Conservation (phyloP, 2,888 invertebrate genomes). For the Isotomurus palustris region DNA sequence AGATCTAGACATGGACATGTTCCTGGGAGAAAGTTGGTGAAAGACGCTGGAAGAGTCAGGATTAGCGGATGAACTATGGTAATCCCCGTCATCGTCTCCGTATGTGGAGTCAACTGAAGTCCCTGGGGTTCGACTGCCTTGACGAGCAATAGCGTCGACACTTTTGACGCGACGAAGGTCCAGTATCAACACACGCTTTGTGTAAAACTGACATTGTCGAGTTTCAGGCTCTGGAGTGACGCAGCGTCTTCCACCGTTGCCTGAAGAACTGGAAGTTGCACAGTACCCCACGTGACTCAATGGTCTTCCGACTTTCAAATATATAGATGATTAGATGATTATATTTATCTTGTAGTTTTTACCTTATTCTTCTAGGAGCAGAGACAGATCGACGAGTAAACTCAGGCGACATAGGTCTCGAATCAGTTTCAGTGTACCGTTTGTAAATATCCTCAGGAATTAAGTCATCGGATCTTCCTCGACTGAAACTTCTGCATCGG, state of each 20-base stretch:
- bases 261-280: constrained; percentile 13
- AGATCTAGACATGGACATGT: constrained; percentile 40
- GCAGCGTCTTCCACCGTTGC: constrained; percentile 52
- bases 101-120: constrained; percentile 40
- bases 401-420: constrained; percentile 70
- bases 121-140: constrained; percentile 39
- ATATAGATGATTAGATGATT: neutral
- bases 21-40: constrained; percentile 36
- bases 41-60: constrained; percentile 38
- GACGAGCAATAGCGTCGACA: constrained; percentile 43
- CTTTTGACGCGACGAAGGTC: constrained; percentile 58
- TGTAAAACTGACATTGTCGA: constrained; percentile 42
- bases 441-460: constrained; percentile 72
- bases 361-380: constrained; percentile 30
- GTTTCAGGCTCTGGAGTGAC: constrained; percentile 64
- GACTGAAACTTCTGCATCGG: constrained; percentile 14
- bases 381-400: constrained; percentile 19
- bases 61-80: constrained; percentile 35
- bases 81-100: constrained; percentile 39
- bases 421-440: constrained; percentile 78
- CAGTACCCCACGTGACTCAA: neutral
- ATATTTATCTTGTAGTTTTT: neutral
- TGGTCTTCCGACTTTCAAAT: neutral
- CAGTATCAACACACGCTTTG: constrained; percentile 64
- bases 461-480: constrained; percentile 54